phyloP scores from a whole-genome alignment of 2,797 vertebrate genomes.

The Synanceia verrucosa region DNA sequence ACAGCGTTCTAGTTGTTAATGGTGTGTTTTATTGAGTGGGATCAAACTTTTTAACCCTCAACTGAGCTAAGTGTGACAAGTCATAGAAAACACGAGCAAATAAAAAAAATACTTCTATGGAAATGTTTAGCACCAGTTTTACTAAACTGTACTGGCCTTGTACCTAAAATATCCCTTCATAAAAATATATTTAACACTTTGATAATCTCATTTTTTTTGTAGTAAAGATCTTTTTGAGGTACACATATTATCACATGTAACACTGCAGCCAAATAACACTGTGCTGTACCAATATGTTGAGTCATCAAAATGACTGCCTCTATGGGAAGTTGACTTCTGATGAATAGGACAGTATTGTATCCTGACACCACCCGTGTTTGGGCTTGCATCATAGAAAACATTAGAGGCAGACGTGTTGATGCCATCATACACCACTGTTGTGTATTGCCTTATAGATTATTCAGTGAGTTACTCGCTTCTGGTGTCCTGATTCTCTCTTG shows the following conservation, averaged over 20 bases:
- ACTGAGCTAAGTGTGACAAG: neutral
- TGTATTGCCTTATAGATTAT: neutral
- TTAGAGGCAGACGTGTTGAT: neutral
- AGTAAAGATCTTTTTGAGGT: neutral
- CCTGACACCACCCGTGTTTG: neutral
- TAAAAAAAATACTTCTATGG: neutral
- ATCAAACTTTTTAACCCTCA: slow-evolving; percentile 6
- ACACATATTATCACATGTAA: neutral
- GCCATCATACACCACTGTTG: no score
- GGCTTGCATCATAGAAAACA: slow-evolving; percentile 8
- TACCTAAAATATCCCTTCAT: no score
- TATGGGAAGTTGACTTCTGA: neutral
- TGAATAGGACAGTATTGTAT: neutral
- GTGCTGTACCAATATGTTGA: neutral
- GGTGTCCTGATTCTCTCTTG: neutral
- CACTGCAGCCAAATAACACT: neutral
- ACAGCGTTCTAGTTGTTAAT: slow-evolving; percentile 3
- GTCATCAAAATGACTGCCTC: no score
- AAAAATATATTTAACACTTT: neutral
- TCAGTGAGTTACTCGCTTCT: neutral
- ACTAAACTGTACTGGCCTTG: neutral
- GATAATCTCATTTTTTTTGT: neutral
- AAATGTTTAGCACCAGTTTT: neutral
- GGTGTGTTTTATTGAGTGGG: neutral
- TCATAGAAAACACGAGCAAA: neutral